Evolutionary conservation across 2,113 vertebrate species (phyloP).

Genomic region (Mohoua ochrocephala): DNA sequence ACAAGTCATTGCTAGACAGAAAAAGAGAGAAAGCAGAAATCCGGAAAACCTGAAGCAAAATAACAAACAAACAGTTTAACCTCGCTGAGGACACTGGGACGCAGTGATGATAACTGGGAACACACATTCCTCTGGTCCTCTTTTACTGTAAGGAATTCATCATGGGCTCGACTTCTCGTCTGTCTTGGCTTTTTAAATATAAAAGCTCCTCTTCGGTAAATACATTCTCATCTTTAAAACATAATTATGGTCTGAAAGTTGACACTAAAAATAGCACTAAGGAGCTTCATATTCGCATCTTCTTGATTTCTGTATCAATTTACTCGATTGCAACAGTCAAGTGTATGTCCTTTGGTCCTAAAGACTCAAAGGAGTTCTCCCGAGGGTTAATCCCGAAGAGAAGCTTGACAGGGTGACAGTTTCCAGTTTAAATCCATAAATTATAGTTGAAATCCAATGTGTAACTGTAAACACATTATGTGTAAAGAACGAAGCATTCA

Average conservation of each 20-base stretch:
- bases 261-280: constrained; percentile 27
- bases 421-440: background rate
- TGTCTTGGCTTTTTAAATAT: background rate
- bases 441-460: background rate
- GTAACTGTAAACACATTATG: background rate
- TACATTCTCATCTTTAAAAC: background rate
- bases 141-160: background rate
- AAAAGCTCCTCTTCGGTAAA: background rate
- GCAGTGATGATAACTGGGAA: background rate
- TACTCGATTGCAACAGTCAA: constrained; percentile 18
- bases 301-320: constrained; percentile 48
- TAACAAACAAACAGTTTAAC: background rate
- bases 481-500: background rate
- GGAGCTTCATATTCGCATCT: background rate
- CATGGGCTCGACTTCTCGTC: background rate
- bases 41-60: background rate
- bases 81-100: background rate
- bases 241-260: background rate
- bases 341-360: background rate
- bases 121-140: background rate
- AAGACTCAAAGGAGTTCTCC: background rate
- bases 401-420: background rate
- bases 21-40: background rate
- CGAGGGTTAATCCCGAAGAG: background rate
- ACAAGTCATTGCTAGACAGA: background rate